Conservation (phyloP, 2,113 vertebrate species). For the Synodontis membranacea region DNA sequence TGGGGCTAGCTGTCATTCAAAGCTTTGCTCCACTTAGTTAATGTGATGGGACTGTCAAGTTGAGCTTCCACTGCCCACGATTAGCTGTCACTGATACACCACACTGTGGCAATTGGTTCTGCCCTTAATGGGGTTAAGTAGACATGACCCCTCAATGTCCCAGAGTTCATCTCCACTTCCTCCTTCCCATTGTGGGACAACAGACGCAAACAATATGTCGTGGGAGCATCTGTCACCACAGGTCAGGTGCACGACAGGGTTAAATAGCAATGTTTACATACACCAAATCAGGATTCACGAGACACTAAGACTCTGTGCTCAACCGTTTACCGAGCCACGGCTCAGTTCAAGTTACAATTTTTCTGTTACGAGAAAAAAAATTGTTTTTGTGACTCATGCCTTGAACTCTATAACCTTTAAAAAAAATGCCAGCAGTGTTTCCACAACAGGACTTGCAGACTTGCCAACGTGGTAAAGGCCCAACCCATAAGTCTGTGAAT, state of each 20-base stretch:
- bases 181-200: constrained; percentile 66
- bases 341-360: constrained; percentile 45
- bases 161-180: constrained; percentile 73
- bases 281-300: constrained; percentile 26
- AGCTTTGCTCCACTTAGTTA: constrained; percentile 52
- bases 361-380: constrained; percentile 42
- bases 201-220: constrained; percentile 63
- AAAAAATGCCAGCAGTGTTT: constrained; percentile 43
- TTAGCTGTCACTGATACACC: constrained; percentile 63
- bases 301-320: background rate
- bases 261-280: constrained; percentile 65
- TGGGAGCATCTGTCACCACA: constrained; percentile 62
- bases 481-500: constrained; percentile 52
- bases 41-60: constrained; percentile 70
- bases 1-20: constrained; percentile 60
- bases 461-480: constrained; percentile 45
- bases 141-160: constrained; percentile 70
- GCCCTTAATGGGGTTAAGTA: constrained; percentile 73
- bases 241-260: constrained; percentile 49
- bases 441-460: constrained; percentile 45
- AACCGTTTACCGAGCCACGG: constrained; percentile 21
- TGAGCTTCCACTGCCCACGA: constrained; percentile 61
- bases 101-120: constrained; percentile 71
- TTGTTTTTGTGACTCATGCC: constrained; percentile 50
- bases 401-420: constrained; percentile 49